Evolutionary conservation across 2,888 invertebrate species (phyloP), one percentile per base, ranked within the genome.

Genomic region (Scelioninae gen. 1): DNA sequence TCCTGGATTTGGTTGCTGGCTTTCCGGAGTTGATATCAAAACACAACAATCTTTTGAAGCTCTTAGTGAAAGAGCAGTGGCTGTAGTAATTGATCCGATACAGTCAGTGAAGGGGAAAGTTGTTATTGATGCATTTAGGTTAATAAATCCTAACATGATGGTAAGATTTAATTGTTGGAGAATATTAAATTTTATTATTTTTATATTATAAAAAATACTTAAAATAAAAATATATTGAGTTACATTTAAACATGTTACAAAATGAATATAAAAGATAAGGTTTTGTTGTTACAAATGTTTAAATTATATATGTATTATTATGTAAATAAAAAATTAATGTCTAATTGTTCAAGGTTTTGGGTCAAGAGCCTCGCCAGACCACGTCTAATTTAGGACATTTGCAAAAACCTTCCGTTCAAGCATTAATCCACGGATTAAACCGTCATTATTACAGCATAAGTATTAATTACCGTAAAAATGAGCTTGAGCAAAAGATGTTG

Each of bases 1-100:
- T 95, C 99, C 99, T 87, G 99, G 99, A 40, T 99, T 99, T 93
- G 99, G 99, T 49, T 99, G 99, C 93, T 99, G 99, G 99, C 93
- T 99, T 83, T 99, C 99, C 10, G 99, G 98, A 51, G 99, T 99
- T 10, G 99, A 99, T 93, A 99, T 99, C 87, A 99, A 99, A 92
- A 99, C 99, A 4, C 99, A 99, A 92, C 80, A 80, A 23, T 80
- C 80, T 10, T 99, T 99, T 93, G 99, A 99, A 93, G 99, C 99
- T 0, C 94, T 99, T 6, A 98, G 98, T 32, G 99, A 99, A 91
- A 94, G 99, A 90, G 99, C 99, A 31, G 99, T 99, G 0, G 99
- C 99, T 83, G 99, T 99, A 49, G 99, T 99, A 1, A 99, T 99
- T 32, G 99, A 99, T 93, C 99, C 99, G 10, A 99, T 99, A 90